Evolutionary conservation across 2,113 vertebrate genomes (phyloP), one percentile per base, ranked within the genome.

Genomic region (Chiloscyllium plagiosum): DNA sequence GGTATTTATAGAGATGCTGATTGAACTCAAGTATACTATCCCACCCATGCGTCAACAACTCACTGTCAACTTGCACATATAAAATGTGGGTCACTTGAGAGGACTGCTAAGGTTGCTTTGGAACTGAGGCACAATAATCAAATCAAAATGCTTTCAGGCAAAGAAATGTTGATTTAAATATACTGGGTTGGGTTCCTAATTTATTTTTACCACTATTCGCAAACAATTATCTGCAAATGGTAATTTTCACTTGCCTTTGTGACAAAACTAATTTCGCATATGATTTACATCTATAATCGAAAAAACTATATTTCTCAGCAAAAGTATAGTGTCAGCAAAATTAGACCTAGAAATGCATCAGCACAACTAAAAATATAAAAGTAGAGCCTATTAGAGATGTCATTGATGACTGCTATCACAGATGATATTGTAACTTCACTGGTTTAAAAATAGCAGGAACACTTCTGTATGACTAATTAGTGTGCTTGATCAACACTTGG

Each of bases 331-430:
- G 61, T 93, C 89, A 95, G 68, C 47, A 95, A 95, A 95, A 72
- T 29, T 19, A 15, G 1, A 70, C 94, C 24, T 13, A 72, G 37
- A 69, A 52, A 33, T 72, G 94, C 24, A 95, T 50, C 26, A 76
- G 66, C 37, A 37, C 94, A 95, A 76, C 94, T 95, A 95, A 52
- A 95, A 95, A 95, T 76, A 95, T 70, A 52, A 95, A 52, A 95
- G 68, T 47, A 24, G 19, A 20, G 12, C 37, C 42, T 95, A 50
- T 72, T 70, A 72, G 93, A 95, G 20, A 50, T 72, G 93, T 95
- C n/a, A 72, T 37, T 29, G 47, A 76, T 95, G 94, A 95, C 68
- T 76, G 68, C 24, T 76, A 93, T 66, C 89, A 22, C 33, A 66
- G 61, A 66, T 93, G 33, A 65, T 93, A 93, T 72, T 72, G 94